A percentile compares a stretch with the other conserved stretches of the same genome.
Evolutionary conservation across 2,797 vertebrate species (phyloP).

Genomic region (Coregonus suidteri): DNA sequence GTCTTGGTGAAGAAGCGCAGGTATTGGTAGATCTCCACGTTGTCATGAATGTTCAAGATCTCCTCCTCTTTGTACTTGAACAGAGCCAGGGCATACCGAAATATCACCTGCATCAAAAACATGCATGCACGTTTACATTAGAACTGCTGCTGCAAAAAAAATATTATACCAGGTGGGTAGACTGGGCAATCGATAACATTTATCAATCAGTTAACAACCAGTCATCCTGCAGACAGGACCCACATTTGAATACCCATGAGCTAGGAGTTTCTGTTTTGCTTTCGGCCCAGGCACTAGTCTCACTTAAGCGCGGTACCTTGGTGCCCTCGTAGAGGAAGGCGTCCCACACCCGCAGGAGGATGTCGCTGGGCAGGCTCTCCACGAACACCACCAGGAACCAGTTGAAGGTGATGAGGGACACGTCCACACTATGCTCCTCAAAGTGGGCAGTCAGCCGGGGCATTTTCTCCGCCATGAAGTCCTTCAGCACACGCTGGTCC

Average conservation of each 20-base stretch:
- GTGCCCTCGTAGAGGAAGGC: conserved; percentile 92
- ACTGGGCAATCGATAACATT: not conserved
- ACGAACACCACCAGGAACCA: conserved; percentile 95
- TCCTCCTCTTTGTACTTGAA: conserved; percentile 94
- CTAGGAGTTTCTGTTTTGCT: not conserved
- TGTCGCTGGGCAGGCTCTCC: conserved; percentile 88
- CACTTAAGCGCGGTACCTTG: conserved; percentile 77
- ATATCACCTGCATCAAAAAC: conserved; percentile 82
- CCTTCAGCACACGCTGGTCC: conserved; percentile 94
- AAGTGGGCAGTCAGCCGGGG: conserved; percentile 86
- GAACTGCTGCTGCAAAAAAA: not conserved
- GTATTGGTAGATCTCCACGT: conserved; percentile 90
- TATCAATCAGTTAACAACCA: not conserved
- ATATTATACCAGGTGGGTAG: not conserved
- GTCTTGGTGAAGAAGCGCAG: conserved; percentile 92
- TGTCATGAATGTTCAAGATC: conserved; percentile 86
- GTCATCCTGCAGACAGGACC: not conserved
- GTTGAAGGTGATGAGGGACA: conserved; percentile 90
- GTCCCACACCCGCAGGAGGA: conserved; percentile 92
- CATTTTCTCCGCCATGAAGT: conserved; percentile 88
- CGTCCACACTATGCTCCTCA: conserved; percentile 80
- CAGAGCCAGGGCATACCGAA: conserved; percentile 91
- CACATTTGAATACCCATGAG: not conserved
- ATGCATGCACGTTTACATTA: not conserved
- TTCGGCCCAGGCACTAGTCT: not conserved